Evolutionary conservation across 2,888 invertebrate genomes (phyloP), one percentile per base, ranked within the genome.

Genomic region (Axea sp.): DNA sequence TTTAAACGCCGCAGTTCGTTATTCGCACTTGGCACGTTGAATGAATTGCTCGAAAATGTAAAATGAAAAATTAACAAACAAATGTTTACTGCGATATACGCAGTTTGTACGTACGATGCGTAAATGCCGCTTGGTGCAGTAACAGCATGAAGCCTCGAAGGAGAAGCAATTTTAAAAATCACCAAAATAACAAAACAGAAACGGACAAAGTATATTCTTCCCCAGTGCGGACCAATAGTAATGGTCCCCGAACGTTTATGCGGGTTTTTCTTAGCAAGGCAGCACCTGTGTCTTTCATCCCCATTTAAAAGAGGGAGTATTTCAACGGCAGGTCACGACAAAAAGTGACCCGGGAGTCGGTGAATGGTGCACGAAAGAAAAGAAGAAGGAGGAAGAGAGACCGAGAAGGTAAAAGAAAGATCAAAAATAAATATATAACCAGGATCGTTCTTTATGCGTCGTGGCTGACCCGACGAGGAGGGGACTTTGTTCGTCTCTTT

Each of bases 241-340:
- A 45, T 43, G 53, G 45, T 19, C 37, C 14, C 35, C 19, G 35
- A 19, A 69, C 45, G 51, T 73, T 77, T 62, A 72, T 67, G 76
- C 81, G 79, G 76, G 79, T 77, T 64, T 78, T 80, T 79, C 77
- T 67, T 78, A 69, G 76, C 76, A 78, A 76, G 80, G 80, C 83
- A 84, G 81, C 83, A 85, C 83, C 84, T 83, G 83, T 82, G 77
- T 67, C 80, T 81, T 84, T 82, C 81, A 83, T 83, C 84, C 82
- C 82, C 69, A 67, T 77, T 74, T 75, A 51, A 69, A 73, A 64
- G 72, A 57, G 76, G 73, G 77, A 77, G 77, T 71, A 71, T 67
- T 75, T 73, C 62, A 71, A 75, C 77, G 69, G 75, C 77, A 76
- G 79, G 79, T 76, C 79, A 77, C 71, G 76, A 75, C 73, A 76